phyloP scores from a whole-genome alignment of 2,113 vertebrate genomes.

The Dromiciops gliroides region DNA sequence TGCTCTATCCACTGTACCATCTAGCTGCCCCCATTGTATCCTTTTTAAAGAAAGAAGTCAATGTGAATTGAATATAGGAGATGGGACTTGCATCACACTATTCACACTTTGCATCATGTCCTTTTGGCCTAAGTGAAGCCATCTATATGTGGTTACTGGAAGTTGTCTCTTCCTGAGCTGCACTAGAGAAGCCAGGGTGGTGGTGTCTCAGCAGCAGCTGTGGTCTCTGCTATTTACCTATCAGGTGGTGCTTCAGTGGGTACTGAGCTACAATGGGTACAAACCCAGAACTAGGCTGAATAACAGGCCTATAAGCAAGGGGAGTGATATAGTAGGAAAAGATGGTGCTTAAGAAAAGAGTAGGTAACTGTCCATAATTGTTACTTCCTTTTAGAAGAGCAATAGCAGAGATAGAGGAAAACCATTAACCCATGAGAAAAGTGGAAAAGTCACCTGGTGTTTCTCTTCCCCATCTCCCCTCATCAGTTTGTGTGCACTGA shows the following conservation, averaged over 20 bases:
- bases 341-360: not conserved
- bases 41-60: not conserved
- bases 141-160: not conserved
- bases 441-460: not conserved
- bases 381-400: not conserved
- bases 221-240: not conserved
- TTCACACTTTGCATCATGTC: not conserved
- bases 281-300: not conserved
- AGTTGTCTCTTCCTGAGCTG: not conserved
- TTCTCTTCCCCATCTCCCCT: not conserved
- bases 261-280: not conserved
- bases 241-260: not conserved
- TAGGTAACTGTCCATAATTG: not conserved
- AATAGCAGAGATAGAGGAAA: not conserved
- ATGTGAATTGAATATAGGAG: not conserved
- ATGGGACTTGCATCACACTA: not conserved
- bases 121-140: not conserved
- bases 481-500: not conserved
- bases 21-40: too few species aligned
- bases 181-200: not conserved
- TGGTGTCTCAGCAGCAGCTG: not conserved
- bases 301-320: not conserved
- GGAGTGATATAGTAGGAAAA: not conserved
- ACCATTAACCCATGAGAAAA: not conserved
- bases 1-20: too few species aligned